These are phyloP conservation scores for Drosophila barbarae DNA, from an alignment of 2,888 invertebrate species.

Conservation along the genomic window DNA sequence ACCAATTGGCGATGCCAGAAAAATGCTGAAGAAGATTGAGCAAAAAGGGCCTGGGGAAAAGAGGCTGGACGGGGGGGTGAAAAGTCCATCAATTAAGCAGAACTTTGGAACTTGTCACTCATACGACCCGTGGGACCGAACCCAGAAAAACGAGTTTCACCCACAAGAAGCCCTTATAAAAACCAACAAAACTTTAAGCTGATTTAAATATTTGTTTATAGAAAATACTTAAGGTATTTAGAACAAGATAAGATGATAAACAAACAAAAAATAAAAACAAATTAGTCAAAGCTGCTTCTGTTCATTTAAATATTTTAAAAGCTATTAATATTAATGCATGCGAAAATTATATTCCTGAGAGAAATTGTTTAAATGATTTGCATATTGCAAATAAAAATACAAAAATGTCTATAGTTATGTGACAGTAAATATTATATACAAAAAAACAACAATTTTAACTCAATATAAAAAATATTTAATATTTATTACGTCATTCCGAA, in stretches of 20 bases:
- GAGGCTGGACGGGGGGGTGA: background rate
- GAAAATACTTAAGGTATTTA: background rate
- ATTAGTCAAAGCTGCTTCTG: background rate
- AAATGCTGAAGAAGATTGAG: slow-evolving; percentile 10
- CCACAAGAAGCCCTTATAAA: no score
- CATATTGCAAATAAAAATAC: background rate
- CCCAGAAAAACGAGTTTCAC: slow-evolving; percentile 10
- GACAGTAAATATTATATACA: background rate
- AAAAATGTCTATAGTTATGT: background rate
- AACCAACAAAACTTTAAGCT: background rate
- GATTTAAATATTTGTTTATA: background rate
- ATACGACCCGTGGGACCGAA: slow-evolving; percentile 10
- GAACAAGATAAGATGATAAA: background rate
- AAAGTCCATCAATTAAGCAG: slow-evolving; percentile 19
- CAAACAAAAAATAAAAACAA: background rate
- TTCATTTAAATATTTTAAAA: background rate
- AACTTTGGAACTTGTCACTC: slow-evolving; percentile 1
- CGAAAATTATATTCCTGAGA: background rate
- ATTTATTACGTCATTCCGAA: background rate
- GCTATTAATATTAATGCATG: background rate
- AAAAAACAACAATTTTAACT: background rate
- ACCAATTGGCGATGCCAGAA: slow-evolving; percentile 43
- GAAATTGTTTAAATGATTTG: background rate
- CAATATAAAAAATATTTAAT: background rate
- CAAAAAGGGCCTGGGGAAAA: slow-evolving; percentile 1